Base-by-base conservation (phyloP, 35 echinoderm and acorn worm genomes). In the Lytechinus variegatus region DNA sequence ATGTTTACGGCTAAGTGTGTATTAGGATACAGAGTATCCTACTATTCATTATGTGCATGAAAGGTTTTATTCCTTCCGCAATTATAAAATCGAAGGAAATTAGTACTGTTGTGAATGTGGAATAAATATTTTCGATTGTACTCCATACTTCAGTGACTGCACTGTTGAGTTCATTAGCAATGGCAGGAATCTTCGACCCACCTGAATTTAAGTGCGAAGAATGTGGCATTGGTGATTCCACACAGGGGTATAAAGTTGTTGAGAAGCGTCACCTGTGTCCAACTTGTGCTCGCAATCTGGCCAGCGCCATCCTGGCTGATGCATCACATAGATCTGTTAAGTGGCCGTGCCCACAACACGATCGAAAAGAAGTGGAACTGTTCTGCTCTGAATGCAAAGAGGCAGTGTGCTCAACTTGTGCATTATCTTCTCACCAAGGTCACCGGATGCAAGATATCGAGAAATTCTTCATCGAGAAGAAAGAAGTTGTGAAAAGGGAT, bases 341-440 rank as follows among this genome's bases (percentile, higher is more conserved):
- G n/a, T 93, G 92, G 92, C 92, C 92, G 27, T 93, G 92, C 24
- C 54, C 92, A 24, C 14, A 93, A 57, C 92, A 93, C 55, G 53
- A 56, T 4, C n/a, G 27, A 3, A 93, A 93, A 57, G 92, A 93
- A 93, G 92, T 93, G 24, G 92, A 93, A 27, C 54, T 93, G 55
- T 19, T 53, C 53, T 93, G 92, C 92, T 28, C 19, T 24, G 11
- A 93, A 27, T 93, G 92, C 55, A 33, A 93, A 27, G 92, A 56
- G 52, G 53, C 92, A 19, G 3, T 93, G 54, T 93, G 92, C 19
- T 54, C 55, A 6, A 93, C 52, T 19, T 93, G 92, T 93, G 92
- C 92, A n/a, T 21, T 93, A 6, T 57, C 92, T 13, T 16, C 27
- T 54, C 92, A 93, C 53, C 54, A 21, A 10, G 52, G 55, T 5